Conservation (phyloP, 1,140 invertebrate species). For the Atta cephalotes region DNA sequence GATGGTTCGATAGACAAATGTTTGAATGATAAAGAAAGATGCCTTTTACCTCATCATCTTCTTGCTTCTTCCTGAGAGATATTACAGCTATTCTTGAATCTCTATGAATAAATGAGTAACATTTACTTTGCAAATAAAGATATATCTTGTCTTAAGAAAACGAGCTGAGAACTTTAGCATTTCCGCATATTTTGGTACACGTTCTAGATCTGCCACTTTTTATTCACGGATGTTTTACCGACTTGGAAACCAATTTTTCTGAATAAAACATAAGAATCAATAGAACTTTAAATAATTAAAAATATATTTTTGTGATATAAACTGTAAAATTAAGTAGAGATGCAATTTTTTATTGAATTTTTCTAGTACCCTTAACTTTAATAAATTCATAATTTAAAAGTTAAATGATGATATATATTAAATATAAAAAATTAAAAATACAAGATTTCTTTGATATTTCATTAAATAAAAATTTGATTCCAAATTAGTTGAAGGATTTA, state of each 20-base stretch:
- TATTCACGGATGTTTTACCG: neutral
- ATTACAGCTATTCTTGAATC: constrained; percentile 24
- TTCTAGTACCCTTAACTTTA: neutral
- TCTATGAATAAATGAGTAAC: constrained; percentile 29
- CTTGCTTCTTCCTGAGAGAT: constrained; percentile 11
- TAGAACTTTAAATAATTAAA: neutral
- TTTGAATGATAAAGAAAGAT: constrained; percentile 16
- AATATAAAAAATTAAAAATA: neutral
- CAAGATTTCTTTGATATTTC: neutral
- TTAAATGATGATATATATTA: neutral
- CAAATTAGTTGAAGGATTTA: neutral
- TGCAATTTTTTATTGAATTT: neutral
- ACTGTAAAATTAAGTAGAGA: neutral
- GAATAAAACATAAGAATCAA: neutral
- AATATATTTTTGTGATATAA: neutral
- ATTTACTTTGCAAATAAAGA: constrained; percentile 49
- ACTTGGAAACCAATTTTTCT: neutral
- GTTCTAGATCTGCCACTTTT: neutral
- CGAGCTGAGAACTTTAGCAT: constrained; percentile 10
- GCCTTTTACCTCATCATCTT: neutral
- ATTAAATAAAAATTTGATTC: neutral
- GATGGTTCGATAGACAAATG: constrained; percentile 17
- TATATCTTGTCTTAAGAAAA: constrained; percentile 18
- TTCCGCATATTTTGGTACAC: constrained; percentile 7
- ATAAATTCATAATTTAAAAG: neutral